These are phyloP conservation scores for Ectemnius continuus DNA, from an alignment of 2,888 invertebrate genomes.

Conservation along the genomic window DNA sequence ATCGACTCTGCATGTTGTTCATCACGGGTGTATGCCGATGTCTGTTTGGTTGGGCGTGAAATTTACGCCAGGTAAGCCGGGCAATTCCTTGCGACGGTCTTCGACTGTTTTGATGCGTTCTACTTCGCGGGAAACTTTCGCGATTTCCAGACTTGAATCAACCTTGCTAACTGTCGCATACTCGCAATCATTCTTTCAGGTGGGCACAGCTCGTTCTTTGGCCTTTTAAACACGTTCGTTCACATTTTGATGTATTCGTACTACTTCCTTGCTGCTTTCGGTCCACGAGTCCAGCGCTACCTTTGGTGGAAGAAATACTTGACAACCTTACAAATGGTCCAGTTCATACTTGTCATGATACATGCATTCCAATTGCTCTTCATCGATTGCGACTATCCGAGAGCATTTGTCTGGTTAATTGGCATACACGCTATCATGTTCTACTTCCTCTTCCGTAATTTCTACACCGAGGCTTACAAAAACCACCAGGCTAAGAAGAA, in stretches of 20 bases:
- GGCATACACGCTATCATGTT: slow-evolving; percentile 95
- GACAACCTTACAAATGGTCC: slow-evolving; percentile 94
- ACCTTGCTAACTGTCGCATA: background rate
- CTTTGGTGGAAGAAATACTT: slow-evolving; percentile 98
- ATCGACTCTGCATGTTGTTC: slow-evolving; percentile 94
- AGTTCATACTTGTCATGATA: slow-evolving; percentile 92
- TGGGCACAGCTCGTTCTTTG: slow-evolving; percentile 96
- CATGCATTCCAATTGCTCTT: slow-evolving; percentile 95
- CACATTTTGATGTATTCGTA: slow-evolving; percentile 97
- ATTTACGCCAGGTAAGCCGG: slow-evolving; percentile 87
- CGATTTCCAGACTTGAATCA: background rate
- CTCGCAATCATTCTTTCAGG: slow-evolving; percentile 79
- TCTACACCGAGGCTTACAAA: slow-evolving; percentile 90
- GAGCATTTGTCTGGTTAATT: slow-evolving; percentile 93
- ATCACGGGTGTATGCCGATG: slow-evolving; percentile 97
- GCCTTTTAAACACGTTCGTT: slow-evolving; percentile 95
- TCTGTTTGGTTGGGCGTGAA: slow-evolving; percentile 95
- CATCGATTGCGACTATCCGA: slow-evolving; percentile 93
- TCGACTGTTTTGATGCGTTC: too few relatives aligned
- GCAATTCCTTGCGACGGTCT: background rate
- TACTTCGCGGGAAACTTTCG: too few relatives aligned
- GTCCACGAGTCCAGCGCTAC: slow-evolving; percentile 91
- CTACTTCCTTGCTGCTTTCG: slow-evolving; percentile 93
- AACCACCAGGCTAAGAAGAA: slow-evolving; percentile 56
- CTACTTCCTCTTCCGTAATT: slow-evolving; percentile 94